Evolutionary conservation across 2,888 invertebrate genomes (phyloP).

Genomic region (Slavum lentiscoides): DNA sequence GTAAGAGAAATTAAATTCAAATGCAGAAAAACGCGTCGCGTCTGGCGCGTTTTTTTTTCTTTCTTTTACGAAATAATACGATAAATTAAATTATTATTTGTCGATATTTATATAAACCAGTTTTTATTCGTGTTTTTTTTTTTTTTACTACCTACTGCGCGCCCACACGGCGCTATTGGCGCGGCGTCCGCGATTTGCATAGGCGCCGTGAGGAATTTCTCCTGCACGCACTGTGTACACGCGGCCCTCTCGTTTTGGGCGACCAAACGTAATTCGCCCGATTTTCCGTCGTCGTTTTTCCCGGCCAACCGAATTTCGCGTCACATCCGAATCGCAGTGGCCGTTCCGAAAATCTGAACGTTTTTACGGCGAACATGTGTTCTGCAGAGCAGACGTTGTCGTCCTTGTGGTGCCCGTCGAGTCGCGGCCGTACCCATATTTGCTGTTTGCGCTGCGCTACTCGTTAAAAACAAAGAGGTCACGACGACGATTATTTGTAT

Average conservation of each 20-base stretch:
- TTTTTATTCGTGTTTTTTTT: constrained; percentile 2
- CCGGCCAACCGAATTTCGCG: background rate
- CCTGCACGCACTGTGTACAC: background rate
- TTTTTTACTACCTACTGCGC: constrained; percentile 2
- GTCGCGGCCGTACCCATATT: constrained; percentile 17
- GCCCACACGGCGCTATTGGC: constrained; percentile 34
- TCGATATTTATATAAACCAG: constrained; percentile 48
- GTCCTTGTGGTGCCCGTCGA: background rate
- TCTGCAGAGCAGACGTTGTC: constrained; percentile 10
- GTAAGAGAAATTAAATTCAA: background rate
- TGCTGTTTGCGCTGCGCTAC: background rate
- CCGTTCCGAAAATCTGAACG: background rate
- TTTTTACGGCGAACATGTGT: constrained; percentile 38
- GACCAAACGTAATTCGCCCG: background rate
- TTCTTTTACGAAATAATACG: constrained; percentile 17
- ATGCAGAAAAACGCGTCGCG: background rate
- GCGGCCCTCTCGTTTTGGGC: background rate
- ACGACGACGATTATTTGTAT: constrained; percentile 10
- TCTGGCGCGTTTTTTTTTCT: constrained; percentile 10
- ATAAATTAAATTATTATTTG: constrained; percentile 46
- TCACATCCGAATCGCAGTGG: background rate
- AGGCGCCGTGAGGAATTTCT: constrained; percentile 38
- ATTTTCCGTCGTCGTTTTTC: background rate
- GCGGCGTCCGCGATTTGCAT: background rate
- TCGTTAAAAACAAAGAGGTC: constrained; percentile 34